Percentiles rank a stretch among this genome's conserved stretches.
These are phyloP conservation scores for Procavia capensis DNA, from an alignment of 2,113 vertebrate species.

Conservation along the genomic window DNA sequence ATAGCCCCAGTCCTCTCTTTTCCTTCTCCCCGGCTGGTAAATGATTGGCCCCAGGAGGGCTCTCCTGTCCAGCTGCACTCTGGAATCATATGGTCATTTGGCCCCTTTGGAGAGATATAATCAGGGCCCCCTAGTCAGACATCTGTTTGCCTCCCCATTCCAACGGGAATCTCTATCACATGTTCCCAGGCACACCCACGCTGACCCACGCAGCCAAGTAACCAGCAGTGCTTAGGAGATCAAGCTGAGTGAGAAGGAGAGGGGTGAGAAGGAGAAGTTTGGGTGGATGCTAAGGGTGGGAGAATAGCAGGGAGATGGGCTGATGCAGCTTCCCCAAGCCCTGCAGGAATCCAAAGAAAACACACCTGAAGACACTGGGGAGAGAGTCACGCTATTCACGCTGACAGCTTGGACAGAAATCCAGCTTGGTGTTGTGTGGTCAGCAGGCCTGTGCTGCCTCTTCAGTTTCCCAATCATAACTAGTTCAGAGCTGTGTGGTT, in stretches of 20 bases:
- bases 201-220: background rate
- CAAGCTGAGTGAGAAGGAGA: background rate
- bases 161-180: background rate
- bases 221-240: background rate
- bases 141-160: background rate
- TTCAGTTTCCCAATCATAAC: background rate
- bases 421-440: conserved; percentile 5
- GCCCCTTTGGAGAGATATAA: background rate
- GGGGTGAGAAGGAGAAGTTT: background rate
- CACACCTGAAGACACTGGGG: conserved; percentile 46
- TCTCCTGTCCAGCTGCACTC: background rate
- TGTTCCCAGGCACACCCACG: background rate
- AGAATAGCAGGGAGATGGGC: background rate
- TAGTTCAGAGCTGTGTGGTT: background rate
- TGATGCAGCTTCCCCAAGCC: conserved; percentile 75
- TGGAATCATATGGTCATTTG: background rate
- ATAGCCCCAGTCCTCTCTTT: background rate
- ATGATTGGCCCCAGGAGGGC: background rate
- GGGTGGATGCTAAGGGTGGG: background rate
- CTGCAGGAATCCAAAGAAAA: conserved; percentile 65
- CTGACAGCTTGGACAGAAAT: conserved; percentile 51
- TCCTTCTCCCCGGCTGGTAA: conserved; percentile 25
- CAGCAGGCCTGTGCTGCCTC: background rate
- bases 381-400: background rate
- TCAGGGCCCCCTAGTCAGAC: background rate